Evolutionary conservation across 1,140 invertebrate species (phyloP), one percentile per base, ranked within the genome.

Genomic region (Brachionus sp.): DNA sequence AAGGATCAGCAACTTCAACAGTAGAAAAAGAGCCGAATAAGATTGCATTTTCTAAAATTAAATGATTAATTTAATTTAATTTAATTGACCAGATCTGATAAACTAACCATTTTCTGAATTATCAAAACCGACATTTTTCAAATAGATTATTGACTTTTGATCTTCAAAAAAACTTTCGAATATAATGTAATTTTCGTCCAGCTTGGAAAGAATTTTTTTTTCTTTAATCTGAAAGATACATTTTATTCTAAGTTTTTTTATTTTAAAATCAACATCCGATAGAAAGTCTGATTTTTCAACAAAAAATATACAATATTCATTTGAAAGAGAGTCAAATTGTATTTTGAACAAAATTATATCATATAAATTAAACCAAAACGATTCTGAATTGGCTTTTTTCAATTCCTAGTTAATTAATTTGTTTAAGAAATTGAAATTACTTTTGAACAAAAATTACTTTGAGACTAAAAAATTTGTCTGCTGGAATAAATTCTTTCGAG

Each of bases 271-370:
- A 13, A 5, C 25, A 46, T 46, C 29, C 5, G 42, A 25, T 46
- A 46, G 13, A 25, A 29, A 42, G 19, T 75, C 16, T 13, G 13
- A 13, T 16, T 50, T 75, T 46, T 75, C 70, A 13, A 46, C 13
- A 50, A 75, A 75, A 46, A 25, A 75, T 46, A 75, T 13, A 2
- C 25, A 10, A 12, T 9, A 5, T 75, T 75, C 44, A 25, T 25
- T 23, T 25, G 9, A 10, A 25, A 29, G 3, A 23, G 0, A 39
- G 25, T 19, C 44, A 25, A 44, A 42, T n/a, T 46, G 19, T 12
- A 75, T 44, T 75, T 75, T 75, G 5, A 75, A 19, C 6, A 75
- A 23, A 35, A 75, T 75, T 23, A 75, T 25, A 25, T 75, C 70
- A 75, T 29, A 44, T 42, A 75, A 39, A 75, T 75, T 46, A 12